Evolutionary conservation across 2,888 invertebrate species (phyloP).

Genomic region (Amphipoea oculea): DNA sequence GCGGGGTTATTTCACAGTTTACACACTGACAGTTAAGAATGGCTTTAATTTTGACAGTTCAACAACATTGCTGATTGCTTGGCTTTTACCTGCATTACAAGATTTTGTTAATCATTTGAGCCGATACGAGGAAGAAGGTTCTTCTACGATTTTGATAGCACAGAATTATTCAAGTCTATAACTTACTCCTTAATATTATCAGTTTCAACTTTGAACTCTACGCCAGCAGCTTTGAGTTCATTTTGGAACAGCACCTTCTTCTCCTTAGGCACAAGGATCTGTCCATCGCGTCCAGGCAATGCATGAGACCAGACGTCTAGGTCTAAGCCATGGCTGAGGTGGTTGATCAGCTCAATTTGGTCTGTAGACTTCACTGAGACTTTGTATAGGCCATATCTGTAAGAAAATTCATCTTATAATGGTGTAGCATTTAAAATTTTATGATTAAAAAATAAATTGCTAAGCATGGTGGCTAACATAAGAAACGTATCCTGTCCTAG

Average conservation of each 20-base stretch:
- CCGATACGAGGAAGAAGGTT: too few species aligned
- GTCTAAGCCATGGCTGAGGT: conserved; percentile 68
- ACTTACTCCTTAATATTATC: conserved; percentile 84
- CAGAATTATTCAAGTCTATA: not conserved
- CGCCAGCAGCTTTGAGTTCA: conserved; percentile 70
- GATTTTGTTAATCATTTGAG: too few species aligned
- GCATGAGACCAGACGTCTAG: conserved; percentile 78
- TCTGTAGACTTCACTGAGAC: conserved; percentile 70
- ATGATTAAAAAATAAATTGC: not conserved
- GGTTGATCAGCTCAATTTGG: conserved; percentile 71
- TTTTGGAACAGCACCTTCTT: conserved; percentile 73
- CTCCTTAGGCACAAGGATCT: conserved; percentile 75
- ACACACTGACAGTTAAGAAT: too few species aligned
- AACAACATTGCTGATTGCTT: too few species aligned
- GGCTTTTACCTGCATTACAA: too few species aligned
- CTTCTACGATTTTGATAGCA: too few species aligned
- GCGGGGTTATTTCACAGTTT: too few species aligned
- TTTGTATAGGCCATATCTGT: conserved; percentile 76
- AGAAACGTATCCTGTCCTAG: not conserved
- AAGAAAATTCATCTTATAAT: conserved; percentile 31
- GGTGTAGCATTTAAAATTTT: not conserved
- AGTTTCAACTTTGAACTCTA: conserved; percentile 73
- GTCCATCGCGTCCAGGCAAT: conserved; percentile 70
- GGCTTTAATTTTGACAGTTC: too few species aligned
- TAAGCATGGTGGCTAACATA: not conserved